These are phyloP conservation scores for Brachyopa scutellaris DNA, from an alignment of 2,888 invertebrate genomes.

Conservation along the genomic window DNA sequence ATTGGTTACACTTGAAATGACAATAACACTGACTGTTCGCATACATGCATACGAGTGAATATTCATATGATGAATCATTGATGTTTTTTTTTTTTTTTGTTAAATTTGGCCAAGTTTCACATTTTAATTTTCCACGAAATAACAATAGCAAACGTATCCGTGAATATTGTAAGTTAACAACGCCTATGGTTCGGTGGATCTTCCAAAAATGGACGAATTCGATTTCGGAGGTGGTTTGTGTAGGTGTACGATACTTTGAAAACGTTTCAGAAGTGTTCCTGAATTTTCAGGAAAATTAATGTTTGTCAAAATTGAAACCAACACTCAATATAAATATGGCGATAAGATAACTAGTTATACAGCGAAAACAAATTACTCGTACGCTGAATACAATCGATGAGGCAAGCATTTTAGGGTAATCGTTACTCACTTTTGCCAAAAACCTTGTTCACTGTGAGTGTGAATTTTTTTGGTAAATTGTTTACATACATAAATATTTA, in stretches of 20 bases:
- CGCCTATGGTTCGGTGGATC: not conserved
- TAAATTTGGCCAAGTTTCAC: too few species aligned
- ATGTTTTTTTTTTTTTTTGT: not conserved
- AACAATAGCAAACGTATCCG: not conserved
- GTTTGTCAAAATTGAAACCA: not conserved
- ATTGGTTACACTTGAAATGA: conserved; percentile 24
- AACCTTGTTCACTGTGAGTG: not conserved
- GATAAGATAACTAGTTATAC: conserved; percentile 2
- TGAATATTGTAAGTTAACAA: conserved; percentile 1
- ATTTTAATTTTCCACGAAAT: not conserved
- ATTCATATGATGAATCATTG: conserved; percentile 4
- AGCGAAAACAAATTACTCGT: not conserved
- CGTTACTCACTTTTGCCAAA: not conserved
- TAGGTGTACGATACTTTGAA: not conserved
- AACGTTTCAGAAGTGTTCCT: not conserved
- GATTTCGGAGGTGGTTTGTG: not conserved
- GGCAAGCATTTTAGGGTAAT: conserved; percentile 8
- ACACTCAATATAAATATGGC: not conserved
- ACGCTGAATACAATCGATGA: not conserved
- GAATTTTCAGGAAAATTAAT: conserved; percentile 7
- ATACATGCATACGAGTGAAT: too few species aligned
- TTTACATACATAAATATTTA: not conserved
- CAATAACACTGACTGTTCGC: not conserved
- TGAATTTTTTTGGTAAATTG: not conserved
- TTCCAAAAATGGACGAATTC: not conserved